Evolutionary conservation across 2,888 invertebrate genomes (phyloP), one percentile per base, ranked within the genome.

Genomic region (Imbricaverruca yamaguchii): DNA sequence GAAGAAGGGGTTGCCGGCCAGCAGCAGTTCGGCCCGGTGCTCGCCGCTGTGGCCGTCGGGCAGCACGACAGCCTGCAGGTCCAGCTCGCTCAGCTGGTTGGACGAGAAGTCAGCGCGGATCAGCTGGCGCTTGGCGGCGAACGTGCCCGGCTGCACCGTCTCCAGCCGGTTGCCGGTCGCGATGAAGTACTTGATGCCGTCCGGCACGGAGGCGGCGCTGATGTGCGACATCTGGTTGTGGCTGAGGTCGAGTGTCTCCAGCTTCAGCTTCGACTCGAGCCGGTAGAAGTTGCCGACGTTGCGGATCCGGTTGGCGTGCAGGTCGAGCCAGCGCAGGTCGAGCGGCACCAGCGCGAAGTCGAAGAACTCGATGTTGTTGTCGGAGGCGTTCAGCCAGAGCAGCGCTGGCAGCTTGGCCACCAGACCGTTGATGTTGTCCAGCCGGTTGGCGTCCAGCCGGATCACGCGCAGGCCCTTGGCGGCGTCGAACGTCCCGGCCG

Each of bases 1-100:
- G 85, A 94, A 92, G 87, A 96, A 95, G 67, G 96, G 97, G 90
- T 97, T 97, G 81, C 94, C 95, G 67, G 94, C 95, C 83, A 97
- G 94, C 88, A 94, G 95, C 89, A 97, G 95, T 88, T 95, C 94
- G 21, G 96, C 95, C 84, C 95, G 89, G 81, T 92, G 89, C 82
- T 92, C 82, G 6, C 84, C 91, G 82, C 92, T 91, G 85, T 93
- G 92, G 83, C 94, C 93, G 81, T 93, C 93, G 84, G 93, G 91
- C 85, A 96, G 90, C 84, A 94, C 91, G 84, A 96, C 89, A 83
- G 96, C 94, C 87, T 94, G 95, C 86, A 96, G 91, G 88, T 96
- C 95, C 91, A 96, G 92, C 85, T 93, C 93, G 86, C 93, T 92
- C 86, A 96, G 93, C 88, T 94, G 93, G 90, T 96, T 96, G 85